Conservation (phyloP, 1,140 invertebrate species). For the Drosophila subpulchrella region DNA sequence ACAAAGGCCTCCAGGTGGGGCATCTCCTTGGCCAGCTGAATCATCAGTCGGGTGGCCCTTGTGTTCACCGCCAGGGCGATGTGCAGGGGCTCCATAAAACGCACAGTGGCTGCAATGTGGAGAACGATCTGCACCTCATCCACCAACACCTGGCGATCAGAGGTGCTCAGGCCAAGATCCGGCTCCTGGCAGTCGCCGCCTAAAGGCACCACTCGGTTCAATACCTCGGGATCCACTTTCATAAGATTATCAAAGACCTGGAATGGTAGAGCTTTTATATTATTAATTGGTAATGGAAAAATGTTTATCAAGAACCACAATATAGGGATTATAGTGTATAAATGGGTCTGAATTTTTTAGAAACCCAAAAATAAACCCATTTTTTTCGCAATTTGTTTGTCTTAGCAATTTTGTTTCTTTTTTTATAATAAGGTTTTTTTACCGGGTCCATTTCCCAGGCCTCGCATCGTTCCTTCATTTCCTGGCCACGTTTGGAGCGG, state of each 20-base stretch:
- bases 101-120: slow-evolving; percentile 93
- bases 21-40: slow-evolving; percentile 88
- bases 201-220: slow-evolving; percentile 81
- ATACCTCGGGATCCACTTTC: slow-evolving; percentile 18
- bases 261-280: not conserved
- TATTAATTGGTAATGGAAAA: too few relatives aligned
- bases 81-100: slow-evolving; percentile 92
- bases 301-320: too few relatives aligned
- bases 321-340: too few relatives aligned
- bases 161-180: slow-evolving; percentile 88
- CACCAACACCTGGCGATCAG: slow-evolving; percentile 84
- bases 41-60: slow-evolving; percentile 85
- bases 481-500: slow-evolving; percentile 90
- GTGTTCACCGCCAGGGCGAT: slow-evolving; percentile 87
- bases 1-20: slow-evolving; percentile 88
- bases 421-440: slow-evolving; percentile 14
- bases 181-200: slow-evolving; percentile 86
- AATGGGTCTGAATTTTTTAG: too few relatives aligned
- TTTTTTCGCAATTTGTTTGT: too few relatives aligned
- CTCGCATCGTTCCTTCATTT: slow-evolving; percentile 88
- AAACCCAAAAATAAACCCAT: not conserved
- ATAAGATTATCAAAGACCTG: slow-evolving; percentile 52
- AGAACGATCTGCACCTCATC: slow-evolving; percentile 89
- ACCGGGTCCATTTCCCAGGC: slow-evolving; percentile 87
- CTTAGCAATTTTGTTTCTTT: not conserved